Percentiles rank a stretch among this genome's conserved stretches.
Evolutionary conservation across 2,888 invertebrate species (phyloP).

Genomic region (Nysson spinosus): DNA sequence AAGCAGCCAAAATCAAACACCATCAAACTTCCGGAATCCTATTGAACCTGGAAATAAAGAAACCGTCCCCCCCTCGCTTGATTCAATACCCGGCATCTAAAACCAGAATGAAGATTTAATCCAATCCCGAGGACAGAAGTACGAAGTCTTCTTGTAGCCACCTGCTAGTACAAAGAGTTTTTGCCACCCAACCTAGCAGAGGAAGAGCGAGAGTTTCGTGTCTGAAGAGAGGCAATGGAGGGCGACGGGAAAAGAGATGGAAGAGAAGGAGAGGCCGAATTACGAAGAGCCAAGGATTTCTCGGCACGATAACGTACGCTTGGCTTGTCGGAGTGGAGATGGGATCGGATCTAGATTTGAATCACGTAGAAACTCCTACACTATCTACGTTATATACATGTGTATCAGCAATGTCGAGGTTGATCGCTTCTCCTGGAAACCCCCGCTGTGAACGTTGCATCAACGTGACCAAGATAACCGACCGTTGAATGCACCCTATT

Average conservation of each 20-base stretch:
- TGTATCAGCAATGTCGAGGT: conserved; percentile 22
- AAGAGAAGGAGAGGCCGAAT: conserved; percentile 43
- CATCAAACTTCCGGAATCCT: too few species aligned
- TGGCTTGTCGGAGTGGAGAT: conserved; percentile 61
- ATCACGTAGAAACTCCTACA: conserved; percentile 68
- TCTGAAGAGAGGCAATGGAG: neutral
- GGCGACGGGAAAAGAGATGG: neutral
- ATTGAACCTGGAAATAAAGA: too few species aligned
- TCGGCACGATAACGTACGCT: conserved; percentile 63
- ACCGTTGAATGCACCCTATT: neutral
- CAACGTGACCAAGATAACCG: conserved; percentile 16
- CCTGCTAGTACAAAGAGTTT: neutral
- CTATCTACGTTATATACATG: conserved; percentile 22
- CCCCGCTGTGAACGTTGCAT: conserved; percentile 18
- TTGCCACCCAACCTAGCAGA: neutral
- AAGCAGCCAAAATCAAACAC: too few species aligned
- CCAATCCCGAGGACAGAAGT: neutral
- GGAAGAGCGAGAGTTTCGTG: neutral
- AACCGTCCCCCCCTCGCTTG: too few species aligned
- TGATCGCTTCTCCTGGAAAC: conserved; percentile 26
- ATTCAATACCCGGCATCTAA: too few species aligned
- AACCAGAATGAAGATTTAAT: too few species aligned
- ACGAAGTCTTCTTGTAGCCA: neutral
- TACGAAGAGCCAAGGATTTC: conserved; percentile 63
- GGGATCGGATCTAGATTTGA: conserved; percentile 74